Base-by-base conservation (phyloP, 1,140 invertebrate genomes). In the Cephus cinctus region DNA sequence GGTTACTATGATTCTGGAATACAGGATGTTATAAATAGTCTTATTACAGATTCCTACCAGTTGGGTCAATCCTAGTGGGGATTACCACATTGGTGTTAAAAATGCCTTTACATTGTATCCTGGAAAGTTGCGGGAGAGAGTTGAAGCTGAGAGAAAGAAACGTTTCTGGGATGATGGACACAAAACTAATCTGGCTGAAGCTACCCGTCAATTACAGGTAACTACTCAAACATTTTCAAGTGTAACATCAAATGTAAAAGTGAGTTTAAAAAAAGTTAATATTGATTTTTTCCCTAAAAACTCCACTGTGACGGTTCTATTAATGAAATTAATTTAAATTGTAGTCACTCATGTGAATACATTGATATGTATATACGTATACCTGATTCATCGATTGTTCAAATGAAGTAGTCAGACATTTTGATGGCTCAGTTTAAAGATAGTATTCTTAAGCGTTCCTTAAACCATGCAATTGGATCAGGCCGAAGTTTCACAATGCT, bases 41-140 rank as follows among this genome's bases (percentile, higher is more conserved):
- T n/a, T n/a, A 6, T 59, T 65, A 53, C 42, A 96, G 92, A 86
- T 97, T 61, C 94, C 94, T 47, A 69, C 77, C 30, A 70, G 75
- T 43, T 97, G 94, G 94, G 81, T 77, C 23, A 96, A 95, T 77
- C 92, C 92, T 0, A 81, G 80, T 22, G 88, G 88, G 41, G 80
- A 86, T 52, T 96, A 86, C 77, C 86, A 92, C 47, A 74, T 94
- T 39, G 96, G 96, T 39, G 75, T 96, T 0, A 92, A 98, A 69
- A 85, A 86, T 69, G 84, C 87, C 15, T 94, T 85, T 76, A 88
- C 91, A 54, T 73, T 98, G 11, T 98, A 96, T 71, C 92, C 95
- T 0, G 81, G 84, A 43, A 84, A 85, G 62, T 76, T 98, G 9
- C 83, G 83, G 48, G 92, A 97, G 52, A 81, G 93, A 49, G 82